A percentile compares a stretch with the other conserved stretches of the same genome.
phyloP scores from a whole-genome alignment of 2,113 vertebrate genomes.

The Thamnophis sirtalis region DNA sequence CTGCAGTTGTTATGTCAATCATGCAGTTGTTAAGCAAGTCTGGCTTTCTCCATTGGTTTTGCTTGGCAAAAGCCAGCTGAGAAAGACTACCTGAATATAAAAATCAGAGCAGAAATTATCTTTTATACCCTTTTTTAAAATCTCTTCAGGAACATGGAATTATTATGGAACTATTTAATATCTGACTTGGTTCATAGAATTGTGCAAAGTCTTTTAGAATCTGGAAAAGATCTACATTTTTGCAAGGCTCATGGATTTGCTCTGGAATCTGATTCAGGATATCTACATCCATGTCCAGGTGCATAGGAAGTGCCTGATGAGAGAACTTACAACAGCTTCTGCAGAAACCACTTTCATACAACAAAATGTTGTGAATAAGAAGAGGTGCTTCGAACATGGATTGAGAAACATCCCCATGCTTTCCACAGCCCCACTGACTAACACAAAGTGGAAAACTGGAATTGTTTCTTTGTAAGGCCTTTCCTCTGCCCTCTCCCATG shows the following conservation, averaged over 20 bases:
- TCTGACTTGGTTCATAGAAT: neutral
- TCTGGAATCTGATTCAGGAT: neutral
- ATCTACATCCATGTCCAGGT: neutral
- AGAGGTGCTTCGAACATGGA: too few relatives aligned
- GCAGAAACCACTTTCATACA: too few relatives aligned
- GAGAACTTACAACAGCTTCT: neutral
- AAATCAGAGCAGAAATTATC: neutral
- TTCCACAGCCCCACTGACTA: too few relatives aligned
- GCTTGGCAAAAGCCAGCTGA: too few relatives aligned
- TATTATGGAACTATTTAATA: neutral
- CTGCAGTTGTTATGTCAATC: too few relatives aligned
- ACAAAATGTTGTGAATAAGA: too few relatives aligned
- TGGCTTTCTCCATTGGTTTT: too few relatives aligned
- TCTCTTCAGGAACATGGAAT: neutral
- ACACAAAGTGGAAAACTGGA: too few relatives aligned
- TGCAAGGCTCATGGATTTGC: neutral
- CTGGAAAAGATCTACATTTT: neutral
- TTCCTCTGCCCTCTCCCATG: neutral
- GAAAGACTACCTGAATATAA: too few relatives aligned
- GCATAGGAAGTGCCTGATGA: neutral
- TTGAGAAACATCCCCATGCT: too few relatives aligned
- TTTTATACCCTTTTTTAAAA: neutral
- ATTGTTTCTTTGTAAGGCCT: neutral
- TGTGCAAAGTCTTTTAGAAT: neutral
- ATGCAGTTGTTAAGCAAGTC: too few relatives aligned